phyloP scores from a whole-genome alignment of 2,888 invertebrate genomes.

The Sclerodermus sp. region DNA sequence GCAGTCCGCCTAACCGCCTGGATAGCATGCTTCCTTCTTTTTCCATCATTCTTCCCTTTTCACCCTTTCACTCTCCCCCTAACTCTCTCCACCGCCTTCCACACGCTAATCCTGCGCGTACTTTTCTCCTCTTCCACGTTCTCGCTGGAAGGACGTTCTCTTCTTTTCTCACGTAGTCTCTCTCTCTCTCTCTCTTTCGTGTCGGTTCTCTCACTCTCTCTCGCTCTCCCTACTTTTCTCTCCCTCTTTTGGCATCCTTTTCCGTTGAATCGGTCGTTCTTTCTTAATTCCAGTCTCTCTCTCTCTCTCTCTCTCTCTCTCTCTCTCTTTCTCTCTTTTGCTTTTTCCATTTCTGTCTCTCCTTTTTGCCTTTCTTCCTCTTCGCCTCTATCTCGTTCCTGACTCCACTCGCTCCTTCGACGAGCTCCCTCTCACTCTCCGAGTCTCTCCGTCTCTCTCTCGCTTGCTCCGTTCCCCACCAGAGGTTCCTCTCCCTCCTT shows the following conservation, averaged over 20 bases:
- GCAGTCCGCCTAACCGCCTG: too few species aligned
- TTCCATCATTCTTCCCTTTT: constrained; percentile 10
- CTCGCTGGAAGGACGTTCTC: too few species aligned
- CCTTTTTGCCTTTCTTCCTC: too few species aligned
- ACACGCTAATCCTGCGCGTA: too few species aligned
- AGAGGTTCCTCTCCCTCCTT: constrained; percentile 24
- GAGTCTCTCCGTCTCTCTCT: constrained; percentile 19
- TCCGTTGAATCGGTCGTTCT: constrained; percentile 4
- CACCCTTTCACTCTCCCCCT: constrained; percentile 13
- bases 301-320: constrained; percentile 25
- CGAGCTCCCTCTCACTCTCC: constrained; percentile 25
- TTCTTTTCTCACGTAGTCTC: background rate
- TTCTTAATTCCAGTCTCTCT: constrained; percentile 5
- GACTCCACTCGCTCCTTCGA: background rate
- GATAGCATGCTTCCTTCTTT: constrained; percentile 2
- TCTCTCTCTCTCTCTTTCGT: constrained; percentile 1
- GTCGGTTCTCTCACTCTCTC: too few species aligned
- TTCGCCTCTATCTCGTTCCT: too few species aligned
- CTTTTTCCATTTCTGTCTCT: constrained; percentile 7
- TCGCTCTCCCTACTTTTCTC: too few species aligned
- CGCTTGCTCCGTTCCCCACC: constrained; percentile 10
- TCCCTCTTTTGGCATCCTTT: constrained; percentile 26
- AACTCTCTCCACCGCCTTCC: constrained; percentile 16
- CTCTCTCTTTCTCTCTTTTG: constrained; percentile 18
- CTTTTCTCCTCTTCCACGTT: too few species aligned